phyloP scores from a whole-genome alignment of 2,888 invertebrate species.

The Zonitis immaculata region DNA sequence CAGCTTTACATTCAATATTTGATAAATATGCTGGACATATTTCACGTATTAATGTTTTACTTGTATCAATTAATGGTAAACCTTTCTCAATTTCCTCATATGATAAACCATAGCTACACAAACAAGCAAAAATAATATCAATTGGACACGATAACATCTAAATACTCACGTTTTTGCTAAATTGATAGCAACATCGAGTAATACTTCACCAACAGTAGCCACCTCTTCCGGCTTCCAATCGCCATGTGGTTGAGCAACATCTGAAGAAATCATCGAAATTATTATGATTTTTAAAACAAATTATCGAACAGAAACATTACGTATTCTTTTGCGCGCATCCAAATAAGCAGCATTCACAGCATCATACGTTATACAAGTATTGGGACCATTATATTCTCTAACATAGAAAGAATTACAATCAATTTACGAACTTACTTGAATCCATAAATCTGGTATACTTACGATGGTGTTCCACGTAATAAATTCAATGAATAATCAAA shows the following conservation, averaged over 20 bases:
- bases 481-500: slow-evolving; percentile 84
- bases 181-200: slow-evolving; percentile 79
- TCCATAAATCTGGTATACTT: slow-evolving; percentile 55
- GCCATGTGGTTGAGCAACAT: slow-evolving; percentile 72
- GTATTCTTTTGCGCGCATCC: slow-evolving; percentile 80
- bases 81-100: slow-evolving; percentile 86
- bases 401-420: slow-evolving; percentile 35
- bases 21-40: slow-evolving; percentile 84
- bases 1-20: slow-evolving; percentile 82
- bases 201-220: slow-evolving; percentile 79
- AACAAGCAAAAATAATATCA: slow-evolving; percentile 3
- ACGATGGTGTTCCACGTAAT: slow-evolving; percentile 69
- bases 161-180: slow-evolving; percentile 70
- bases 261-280: no score
- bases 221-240: slow-evolving; percentile 82
- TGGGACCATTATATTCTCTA: slow-evolving; percentile 65
- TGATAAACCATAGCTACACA: slow-evolving; percentile 69
- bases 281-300: background rate
- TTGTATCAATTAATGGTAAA: slow-evolving; percentile 81
- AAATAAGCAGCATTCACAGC: slow-evolving; percentile 84
- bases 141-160: background rate
- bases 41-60: slow-evolving; percentile 78
- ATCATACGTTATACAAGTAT: slow-evolving; percentile 84
- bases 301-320: slow-evolving; percentile 54
- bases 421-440: background rate